Conservation (phyloP, 2,888 invertebrate species). For the Ptychoptera contaminata region DNA sequence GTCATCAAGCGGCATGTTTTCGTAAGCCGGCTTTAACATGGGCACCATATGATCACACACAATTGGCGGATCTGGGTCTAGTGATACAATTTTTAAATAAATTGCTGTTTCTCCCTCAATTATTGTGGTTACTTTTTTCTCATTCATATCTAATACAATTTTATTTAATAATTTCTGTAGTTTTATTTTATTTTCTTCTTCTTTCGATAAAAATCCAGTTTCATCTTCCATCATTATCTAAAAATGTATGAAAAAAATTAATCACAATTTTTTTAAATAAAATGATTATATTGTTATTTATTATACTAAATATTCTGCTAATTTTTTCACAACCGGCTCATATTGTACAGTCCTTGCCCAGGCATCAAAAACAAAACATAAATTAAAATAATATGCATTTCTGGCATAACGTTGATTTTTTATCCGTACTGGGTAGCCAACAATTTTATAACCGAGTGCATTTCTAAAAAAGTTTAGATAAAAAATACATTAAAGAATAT, state of each 20-base stretch:
- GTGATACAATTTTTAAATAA: slow-evolving; percentile 72
- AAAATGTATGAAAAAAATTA: slow-evolving; percentile 5
- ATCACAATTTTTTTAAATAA: neutral
- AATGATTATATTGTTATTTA: neutral
- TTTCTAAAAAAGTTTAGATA: slow-evolving; percentile 25
- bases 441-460: slow-evolving; percentile 64
- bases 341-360: slow-evolving; percentile 82
- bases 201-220: slow-evolving; percentile 62
- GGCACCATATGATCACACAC: slow-evolving; percentile 87
- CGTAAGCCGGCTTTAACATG: slow-evolving; percentile 49
- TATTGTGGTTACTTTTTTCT: slow-evolving; percentile 58
- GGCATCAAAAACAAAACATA: slow-evolving; percentile 87
- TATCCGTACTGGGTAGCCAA: slow-evolving; percentile 85
- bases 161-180: slow-evolving; percentile 62
- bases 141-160: slow-evolving; percentile 68
- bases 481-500: slow-evolving; percentile 2
- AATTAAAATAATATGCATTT: slow-evolving; percentile 89
- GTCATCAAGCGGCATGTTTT: slow-evolving; percentile 49
- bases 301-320: slow-evolving; percentile 74
- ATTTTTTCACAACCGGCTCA: slow-evolving; percentile 85
- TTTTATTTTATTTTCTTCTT: slow-evolving; percentile 43
- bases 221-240: slow-evolving; percentile 76
- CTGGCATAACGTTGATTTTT: slow-evolving; percentile 77
- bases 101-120: slow-evolving; percentile 75
- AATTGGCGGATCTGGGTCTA: slow-evolving; percentile 62